phyloP scores from a whole-genome alignment of 1,140 invertebrate genomes.

The Drusus annulatus region DNA sequence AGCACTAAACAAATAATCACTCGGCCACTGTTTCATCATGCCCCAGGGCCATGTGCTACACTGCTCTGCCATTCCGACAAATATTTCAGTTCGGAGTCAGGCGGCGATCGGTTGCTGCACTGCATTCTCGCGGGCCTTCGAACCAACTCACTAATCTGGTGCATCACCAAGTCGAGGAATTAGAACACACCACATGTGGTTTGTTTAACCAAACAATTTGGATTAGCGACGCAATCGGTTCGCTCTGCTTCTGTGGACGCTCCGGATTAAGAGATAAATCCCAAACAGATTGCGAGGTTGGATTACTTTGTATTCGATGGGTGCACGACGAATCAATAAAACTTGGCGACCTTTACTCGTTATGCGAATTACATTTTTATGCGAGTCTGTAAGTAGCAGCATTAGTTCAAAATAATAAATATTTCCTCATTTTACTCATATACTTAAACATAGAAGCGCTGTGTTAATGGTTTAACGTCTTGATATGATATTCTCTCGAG shows the following conservation, averaged over 20 bases:
- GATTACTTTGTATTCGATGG: neutral
- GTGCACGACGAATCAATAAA: neutral
- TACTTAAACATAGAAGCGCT: too few relatives aligned
- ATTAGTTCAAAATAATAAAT: too few relatives aligned
- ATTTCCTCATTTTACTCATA: too few relatives aligned
- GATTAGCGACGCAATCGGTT: neutral
- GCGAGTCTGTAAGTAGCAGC: too few relatives aligned
- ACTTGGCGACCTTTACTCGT: neutral
- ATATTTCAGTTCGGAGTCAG: neutral
- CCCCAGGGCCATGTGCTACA: slow-evolving; percentile 17
- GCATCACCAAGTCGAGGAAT: neutral
- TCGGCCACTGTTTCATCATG: slow-evolving; percentile 20
- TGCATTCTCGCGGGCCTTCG: neutral
- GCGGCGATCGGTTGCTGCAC: neutral
- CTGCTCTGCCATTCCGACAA: slow-evolving; percentile 1
- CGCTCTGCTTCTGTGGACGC: neutral
- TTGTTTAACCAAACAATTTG: neutral
- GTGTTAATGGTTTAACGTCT: too few relatives aligned
- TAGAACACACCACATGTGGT: neutral
- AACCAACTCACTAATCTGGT: neutral
- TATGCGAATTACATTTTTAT: too few relatives aligned
- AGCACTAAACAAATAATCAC: slow-evolving; percentile 30
- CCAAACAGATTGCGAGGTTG: neutral
- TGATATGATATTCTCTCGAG: too few relatives aligned
- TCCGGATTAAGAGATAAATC: slow-evolving; percentile 4